Conservation (phyloP, 1,140 invertebrate genomes). For the Gerris buenoi region DNA sequence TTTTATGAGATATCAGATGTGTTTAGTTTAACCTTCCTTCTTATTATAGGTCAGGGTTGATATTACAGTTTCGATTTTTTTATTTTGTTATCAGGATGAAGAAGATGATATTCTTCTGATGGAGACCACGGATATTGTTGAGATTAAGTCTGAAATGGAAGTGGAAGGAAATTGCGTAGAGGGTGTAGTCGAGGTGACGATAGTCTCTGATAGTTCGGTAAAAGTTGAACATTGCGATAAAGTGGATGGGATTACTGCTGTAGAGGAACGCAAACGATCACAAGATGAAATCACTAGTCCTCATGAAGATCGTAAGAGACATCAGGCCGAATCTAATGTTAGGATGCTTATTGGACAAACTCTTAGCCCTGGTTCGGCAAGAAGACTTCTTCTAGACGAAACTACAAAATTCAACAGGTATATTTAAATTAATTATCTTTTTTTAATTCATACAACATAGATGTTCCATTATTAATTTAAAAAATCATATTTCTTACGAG, state of each 20-base stretch:
- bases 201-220: background rate
- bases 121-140: slow-evolving; percentile 12
- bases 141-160: slow-evolving; percentile 16
- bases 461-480: too few relatives aligned
- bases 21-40: too few relatives aligned
- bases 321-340: background rate
- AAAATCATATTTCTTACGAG: too few relatives aligned
- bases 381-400: slow-evolving; percentile 16
- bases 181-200: background rate
- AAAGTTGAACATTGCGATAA: too few relatives aligned
- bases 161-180: slow-evolving; percentile 5
- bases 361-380: slow-evolving; percentile 6
- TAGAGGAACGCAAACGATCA: background rate
- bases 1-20: too few relatives aligned
- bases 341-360: slow-evolving; percentile 4
- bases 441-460: too few relatives aligned
- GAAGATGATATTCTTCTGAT: slow-evolving; percentile 32
- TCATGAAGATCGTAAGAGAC: background rate
- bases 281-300: background rate
- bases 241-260: background rate
- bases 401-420: slow-evolving; percentile 17
- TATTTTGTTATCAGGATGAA: slow-evolving; percentile 22
- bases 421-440: too few relatives aligned
- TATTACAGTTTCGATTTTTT: too few relatives aligned
- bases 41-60: too few relatives aligned